Evolutionary conservation across 2,113 vertebrate species (phyloP), one percentile per base, ranked within the genome.

Genomic region (Butorides virescens): DNA sequence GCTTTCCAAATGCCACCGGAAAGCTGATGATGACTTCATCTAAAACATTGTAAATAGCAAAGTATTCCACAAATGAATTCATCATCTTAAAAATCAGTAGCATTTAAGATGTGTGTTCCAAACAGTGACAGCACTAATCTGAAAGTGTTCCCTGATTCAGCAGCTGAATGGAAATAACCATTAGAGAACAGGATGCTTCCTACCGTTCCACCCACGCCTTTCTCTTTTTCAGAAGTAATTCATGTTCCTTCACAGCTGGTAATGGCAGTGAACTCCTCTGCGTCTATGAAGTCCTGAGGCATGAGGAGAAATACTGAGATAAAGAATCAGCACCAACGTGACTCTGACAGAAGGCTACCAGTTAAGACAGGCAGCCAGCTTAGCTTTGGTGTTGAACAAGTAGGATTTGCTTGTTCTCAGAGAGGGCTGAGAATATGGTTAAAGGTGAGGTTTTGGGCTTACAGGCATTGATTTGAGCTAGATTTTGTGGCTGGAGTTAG

Each of bases 121-220:
- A 78, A 94, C 66, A 83, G 92, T 80, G 77, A 73, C 92, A 95
- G 92, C 87, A 47, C 29, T 87, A 50, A 92, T 94, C 79, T 94
- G 92, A 74, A 89, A 91, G 86, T 32, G 85, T 93, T 94, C 79
- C 93, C 91, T 95, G 92, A 95, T 92, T 97, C 92, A 96, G 92
- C 95, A 97, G 74, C 80, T 83, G 77, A 94, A 29, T 95, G 87
- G 91, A 97, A 94, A 96, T 68, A 83, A 66, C 95, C 70, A 44
- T 80, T 77, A 93, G 78, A 53, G 90, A 94, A 93, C 89, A 94
- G 63, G 91, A 95, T 94, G 88, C 91, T 95, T 94, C 78, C 72
- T 44, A 61, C 88, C 79, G 75, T 83, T 94, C 95, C 82, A 29
- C 93, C 93, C 42, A 84, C 77, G 17, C 85, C 84, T 92, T 71